Evolutionary conservation across 1,140 invertebrate species (phyloP).

Genomic region (Lucilia cuprina): DNA sequence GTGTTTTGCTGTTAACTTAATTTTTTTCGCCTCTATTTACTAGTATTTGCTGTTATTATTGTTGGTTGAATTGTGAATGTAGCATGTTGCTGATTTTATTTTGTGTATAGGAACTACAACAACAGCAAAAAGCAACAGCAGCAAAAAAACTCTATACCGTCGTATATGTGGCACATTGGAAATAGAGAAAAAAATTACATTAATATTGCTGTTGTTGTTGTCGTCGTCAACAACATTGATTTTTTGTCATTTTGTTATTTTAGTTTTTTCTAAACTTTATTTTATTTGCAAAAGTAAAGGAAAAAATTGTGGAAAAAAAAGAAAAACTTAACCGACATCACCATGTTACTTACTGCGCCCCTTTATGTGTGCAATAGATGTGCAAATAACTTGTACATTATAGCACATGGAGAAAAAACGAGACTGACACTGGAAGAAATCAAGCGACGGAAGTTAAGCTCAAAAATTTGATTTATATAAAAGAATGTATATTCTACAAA

Average conservation of each 20-base stretch:
- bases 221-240: constrained; percentile 27
- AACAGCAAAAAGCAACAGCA: not conserved
- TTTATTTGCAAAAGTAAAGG: not conserved
- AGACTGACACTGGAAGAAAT: too few species aligned
- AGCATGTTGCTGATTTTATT: not conserved
- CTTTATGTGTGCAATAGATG: not conserved
- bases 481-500: too few species aligned
- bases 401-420: not conserved
- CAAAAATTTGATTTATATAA: too few species aligned
- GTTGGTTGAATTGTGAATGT: not conserved
- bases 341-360: constrained; percentile 16
- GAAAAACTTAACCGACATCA: constrained; percentile 17
- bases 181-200: not conserved
- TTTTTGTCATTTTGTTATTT: not conserved
- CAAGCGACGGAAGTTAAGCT: not conserved
- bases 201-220: not conserved
- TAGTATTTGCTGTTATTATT: too few species aligned
- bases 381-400: constrained; percentile 7
- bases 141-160: too few species aligned
- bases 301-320: not conserved
- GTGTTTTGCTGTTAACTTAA: not conserved
- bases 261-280: not conserved
- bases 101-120: not conserved
- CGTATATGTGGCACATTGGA: not conserved
- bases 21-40: not conserved